phyloP scores from a whole-genome alignment of 2,797 vertebrate species.

The Rhinichthys osculus region DNA sequence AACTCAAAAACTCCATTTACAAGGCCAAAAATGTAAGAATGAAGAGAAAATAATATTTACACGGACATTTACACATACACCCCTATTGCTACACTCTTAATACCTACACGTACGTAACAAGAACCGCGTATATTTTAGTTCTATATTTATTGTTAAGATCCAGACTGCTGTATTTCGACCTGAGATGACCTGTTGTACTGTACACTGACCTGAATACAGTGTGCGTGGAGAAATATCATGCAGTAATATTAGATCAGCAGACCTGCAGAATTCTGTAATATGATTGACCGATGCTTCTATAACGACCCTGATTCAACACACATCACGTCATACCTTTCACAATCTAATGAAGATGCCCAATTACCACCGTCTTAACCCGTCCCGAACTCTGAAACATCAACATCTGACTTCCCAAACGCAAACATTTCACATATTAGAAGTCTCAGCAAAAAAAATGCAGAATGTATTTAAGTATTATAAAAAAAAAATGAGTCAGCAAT shows the following conservation, averaged over 20 bases:
- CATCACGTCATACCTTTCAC: conserved; percentile 52
- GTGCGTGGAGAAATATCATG: conserved; percentile 40
- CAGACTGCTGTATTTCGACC: neutral
- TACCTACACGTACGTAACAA: no score
- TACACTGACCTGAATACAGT: conserved; percentile 42
- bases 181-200: neutral
- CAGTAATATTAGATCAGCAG: conserved; percentile 58
- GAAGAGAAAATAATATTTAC: no score
- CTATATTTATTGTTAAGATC: neutral
- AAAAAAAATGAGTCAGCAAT: conserved; percentile 40
- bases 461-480: neutral
- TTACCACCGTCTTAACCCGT: neutral
- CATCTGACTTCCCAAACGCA: neutral
- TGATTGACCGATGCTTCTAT: conserved; percentile 56
- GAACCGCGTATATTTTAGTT: neutral
- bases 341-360: conserved; percentile 57
- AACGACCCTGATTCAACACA: conserved; percentile 56
- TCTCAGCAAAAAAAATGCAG: neutral
- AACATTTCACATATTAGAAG: neutral
- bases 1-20: no score
- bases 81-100: no score
- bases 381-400: neutral
- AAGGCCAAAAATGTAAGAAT: no score
- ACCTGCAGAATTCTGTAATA: conserved; percentile 62
- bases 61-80: no score